Evolutionary conservation across 2,113 vertebrate genomes (phyloP), one percentile per base, ranked within the genome.

Genomic region (Dasyurus viverrinus): DNA sequence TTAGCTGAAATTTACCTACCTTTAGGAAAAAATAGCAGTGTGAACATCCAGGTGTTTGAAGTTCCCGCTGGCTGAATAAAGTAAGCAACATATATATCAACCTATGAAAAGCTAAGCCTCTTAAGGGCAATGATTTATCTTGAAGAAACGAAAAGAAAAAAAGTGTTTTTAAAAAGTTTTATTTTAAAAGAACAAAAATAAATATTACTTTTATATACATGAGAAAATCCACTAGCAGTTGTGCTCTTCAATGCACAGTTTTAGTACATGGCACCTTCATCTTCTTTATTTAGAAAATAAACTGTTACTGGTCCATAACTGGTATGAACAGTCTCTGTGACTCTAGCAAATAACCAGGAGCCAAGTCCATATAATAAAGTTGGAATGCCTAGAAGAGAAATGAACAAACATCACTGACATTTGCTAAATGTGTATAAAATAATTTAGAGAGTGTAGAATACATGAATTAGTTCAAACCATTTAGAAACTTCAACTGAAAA

Each of bases 271-370:
- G 99, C 99, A 27, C 99, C 99, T 98, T 99, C 99, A 22, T 99
- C 99, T 98, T 99, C 99, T 98, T 99, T 99, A 98, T 99, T 99
- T 47, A 99, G 99, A 95, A 99, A 99, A 99, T 99, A 99, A 97
- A 99, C 97, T 1, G 99, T 99, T 94, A 99, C 98, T 9, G 99
- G 99, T 97, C 99, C 99, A 5, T 97, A 98, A 97, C 98, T 99
- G 0, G 99, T 99, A 90, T 99, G 99, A 89, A 99, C 99, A 5
- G 98, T 99, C 98, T 99, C 99, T 95, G 99, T 98, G 97, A 99
- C 99, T 96, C 98, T 98, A 96, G 98, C 99, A 98, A 99, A 99
- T 98, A 99, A 99, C 99, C 99, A 99, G 98, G 99, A 99, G 93
- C 99, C 99, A 89, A 99, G 96, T 96, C 99, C 99, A 96, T 99